Percentiles rank a stretch among this genome's conserved stretches.
Evolutionary conservation across 1,140 invertebrate genomes (phyloP).

Genomic region (Ptiloglossa arizonensis): DNA sequence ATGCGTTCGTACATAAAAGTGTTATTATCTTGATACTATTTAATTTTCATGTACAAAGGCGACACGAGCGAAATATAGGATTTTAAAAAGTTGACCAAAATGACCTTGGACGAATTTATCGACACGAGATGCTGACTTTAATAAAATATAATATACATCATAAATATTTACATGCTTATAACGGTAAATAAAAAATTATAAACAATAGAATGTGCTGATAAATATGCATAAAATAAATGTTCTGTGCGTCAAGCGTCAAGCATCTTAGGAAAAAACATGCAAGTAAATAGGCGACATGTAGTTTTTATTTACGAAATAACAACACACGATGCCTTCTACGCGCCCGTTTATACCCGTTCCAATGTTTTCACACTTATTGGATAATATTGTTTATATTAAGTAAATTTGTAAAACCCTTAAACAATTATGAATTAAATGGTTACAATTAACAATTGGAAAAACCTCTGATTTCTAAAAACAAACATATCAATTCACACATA

Average conservation of each 20-base stretch:
- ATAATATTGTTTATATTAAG: background rate
- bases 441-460: background rate
- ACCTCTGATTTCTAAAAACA: background rate
- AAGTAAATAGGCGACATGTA: conserved; percentile 49
- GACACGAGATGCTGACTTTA: conserved; percentile 3
- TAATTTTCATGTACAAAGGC: conserved; percentile 50
- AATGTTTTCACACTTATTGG: background rate
- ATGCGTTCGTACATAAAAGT: conserved; percentile 69
- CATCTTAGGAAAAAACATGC: conserved; percentile 57
- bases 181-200: conserved; percentile 47
- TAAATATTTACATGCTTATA: conserved; percentile 56
- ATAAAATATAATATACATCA: conserved; percentile 42
- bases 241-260: conserved; percentile 66
- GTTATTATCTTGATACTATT: conserved; percentile 46
- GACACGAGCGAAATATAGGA: conserved; percentile 30
- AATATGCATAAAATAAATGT: conserved; percentile 50
- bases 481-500: background rate
- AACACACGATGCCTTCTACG: conserved; percentile 18
- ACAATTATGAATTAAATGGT: background rate
- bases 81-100: conserved; percentile 6
- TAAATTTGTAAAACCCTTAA: conserved; percentile 14
- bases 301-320: conserved; percentile 28
- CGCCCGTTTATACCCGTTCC: conserved; percentile 8
- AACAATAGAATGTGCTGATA: conserved; percentile 50
- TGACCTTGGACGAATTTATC: background rate